phyloP scores from a whole-genome alignment of 2,888 invertebrate genomes.

The Synanthedon myopaeformis region DNA sequence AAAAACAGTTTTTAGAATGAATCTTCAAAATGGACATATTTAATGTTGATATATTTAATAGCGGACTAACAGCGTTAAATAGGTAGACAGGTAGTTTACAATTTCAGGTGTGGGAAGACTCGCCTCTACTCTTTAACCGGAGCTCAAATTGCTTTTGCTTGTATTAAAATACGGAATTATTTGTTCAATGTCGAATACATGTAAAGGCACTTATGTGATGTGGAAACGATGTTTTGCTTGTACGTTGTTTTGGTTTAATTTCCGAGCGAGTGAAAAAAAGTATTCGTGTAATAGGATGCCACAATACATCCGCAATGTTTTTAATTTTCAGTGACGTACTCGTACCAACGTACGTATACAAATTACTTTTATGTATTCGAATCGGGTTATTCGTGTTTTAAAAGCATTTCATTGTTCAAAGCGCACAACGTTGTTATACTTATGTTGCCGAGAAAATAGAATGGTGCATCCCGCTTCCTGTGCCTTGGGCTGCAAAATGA shows the following conservation, averaged over 20 bases:
- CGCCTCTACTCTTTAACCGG: not conserved
- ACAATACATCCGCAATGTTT: slow-evolving; percentile 7
- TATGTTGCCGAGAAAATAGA: slow-evolving; percentile 45
- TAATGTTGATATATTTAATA: too few species aligned
- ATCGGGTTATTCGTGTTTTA: slow-evolving; percentile 59
- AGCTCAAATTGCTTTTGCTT: slow-evolving; percentile 1
- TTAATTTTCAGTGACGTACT: slow-evolving; percentile 13
- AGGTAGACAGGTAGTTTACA: too few species aligned
- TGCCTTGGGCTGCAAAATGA: slow-evolving; percentile 56
- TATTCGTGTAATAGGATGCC: not conserved
- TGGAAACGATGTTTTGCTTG: not conserved
- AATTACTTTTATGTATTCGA: slow-evolving; percentile 40
- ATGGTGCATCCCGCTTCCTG: slow-evolving; percentile 55
- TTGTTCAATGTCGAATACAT: slow-evolving; percentile 16
- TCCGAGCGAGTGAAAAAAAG: not conserved
- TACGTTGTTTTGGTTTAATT: not conserved
- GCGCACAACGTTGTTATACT: slow-evolving; percentile 44
- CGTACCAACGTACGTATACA: slow-evolving; percentile 6
- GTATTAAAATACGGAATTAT: slow-evolving; percentile 6
- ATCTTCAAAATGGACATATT: too few species aligned
- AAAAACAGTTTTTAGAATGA: too few species aligned
- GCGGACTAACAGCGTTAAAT: too few species aligned
- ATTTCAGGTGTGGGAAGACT: too few species aligned
- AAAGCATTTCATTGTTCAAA: slow-evolving; percentile 67
- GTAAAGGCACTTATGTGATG: slow-evolving; percentile 20